Base-by-base conservation (phyloP, 2,113 vertebrate species). In the Equus przewalskii region DNA sequence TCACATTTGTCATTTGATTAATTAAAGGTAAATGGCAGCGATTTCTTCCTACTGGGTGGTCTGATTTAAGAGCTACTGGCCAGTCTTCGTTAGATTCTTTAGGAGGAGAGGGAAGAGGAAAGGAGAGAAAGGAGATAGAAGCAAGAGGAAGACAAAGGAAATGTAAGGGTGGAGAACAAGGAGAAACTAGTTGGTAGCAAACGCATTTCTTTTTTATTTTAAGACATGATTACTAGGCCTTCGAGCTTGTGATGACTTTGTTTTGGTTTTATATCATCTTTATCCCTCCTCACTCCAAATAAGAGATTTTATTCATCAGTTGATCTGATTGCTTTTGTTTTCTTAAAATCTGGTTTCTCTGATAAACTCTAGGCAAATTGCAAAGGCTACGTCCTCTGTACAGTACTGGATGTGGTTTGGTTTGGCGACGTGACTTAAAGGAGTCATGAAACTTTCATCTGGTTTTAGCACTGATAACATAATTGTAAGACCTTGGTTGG, bases 281-380 rank as follows among this genome's bases (percentile, higher is more conserved):
- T 79, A 79, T 83, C 5, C 4, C 2, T 54, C 15, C 16, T 81
- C 8, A 28, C 3, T 85, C 16, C 49, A 93, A 92, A 46, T 58
- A 75, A 84, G 64, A 92, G 22, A 81, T 80, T 96, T 78, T 24
- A 92, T 58, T 70, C 18, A 84, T 76, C 18, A 80, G 7, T 64
- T 80, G 18, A 80, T 86, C 19, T 30, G 3, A 73, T 44, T 62
- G 36, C 36, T 72, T 92, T 28, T 41, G 30, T 91, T 54, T 90
- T 85, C 60, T 30, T 73, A 89, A 94, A 46, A 64, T 18, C n/a
- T 92, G 73, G 13, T 75, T 96, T 94, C 14, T 86, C 21, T 93
- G 82, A 73, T 93, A 96, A 92, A 97, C 62, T 64, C 73, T 76
- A 62, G 44, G n/a, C 14, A 92, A 89, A 97, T 85, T 16, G 11